Conservation (phyloP, 2,797 vertebrate species). For the Spheniscus humboldti region DNA sequence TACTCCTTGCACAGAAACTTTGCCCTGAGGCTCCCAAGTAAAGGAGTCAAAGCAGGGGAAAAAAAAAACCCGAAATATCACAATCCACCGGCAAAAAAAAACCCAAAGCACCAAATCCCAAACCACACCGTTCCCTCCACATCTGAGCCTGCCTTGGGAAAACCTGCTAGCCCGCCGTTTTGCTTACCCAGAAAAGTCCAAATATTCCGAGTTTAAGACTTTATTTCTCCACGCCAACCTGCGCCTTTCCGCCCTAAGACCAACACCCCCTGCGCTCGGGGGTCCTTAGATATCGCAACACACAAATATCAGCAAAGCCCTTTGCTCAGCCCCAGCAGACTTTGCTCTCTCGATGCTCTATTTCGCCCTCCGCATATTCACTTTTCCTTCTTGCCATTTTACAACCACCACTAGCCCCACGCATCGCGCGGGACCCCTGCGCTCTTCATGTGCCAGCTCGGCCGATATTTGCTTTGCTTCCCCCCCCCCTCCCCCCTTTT, state of each 20-base stretch:
- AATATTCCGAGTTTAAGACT: background rate
- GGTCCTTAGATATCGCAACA: fast-evolving
- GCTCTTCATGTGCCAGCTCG: fast-evolving
- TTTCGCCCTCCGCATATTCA: background rate
- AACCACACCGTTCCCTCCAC: fast-evolving
- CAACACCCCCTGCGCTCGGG: fast-evolving
- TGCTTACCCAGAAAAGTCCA: background rate
- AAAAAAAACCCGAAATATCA: background rate
- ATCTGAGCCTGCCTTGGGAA: background rate
- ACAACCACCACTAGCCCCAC: fast-evolving
- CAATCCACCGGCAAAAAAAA: background rate
- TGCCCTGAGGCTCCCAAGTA: too few relatives aligned
- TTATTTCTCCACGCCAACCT: background rate
- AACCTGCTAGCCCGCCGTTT: background rate
- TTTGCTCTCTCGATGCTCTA: fast-evolving
- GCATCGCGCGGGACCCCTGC: background rate
- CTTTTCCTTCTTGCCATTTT: background rate
- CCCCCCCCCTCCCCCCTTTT: fast-evolving
- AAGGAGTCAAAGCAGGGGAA: background rate
- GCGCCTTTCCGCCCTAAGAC: background rate
- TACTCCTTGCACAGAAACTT: background rate
- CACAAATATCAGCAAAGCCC: background rate
- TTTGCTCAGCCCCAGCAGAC: background rate
- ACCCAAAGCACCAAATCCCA: too few relatives aligned
- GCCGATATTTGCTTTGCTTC: background rate